These are phyloP conservation scores for Lepeophtheirus nordmannii DNA, from an alignment of 2,888 invertebrate species.

Conservation along the genomic window DNA sequence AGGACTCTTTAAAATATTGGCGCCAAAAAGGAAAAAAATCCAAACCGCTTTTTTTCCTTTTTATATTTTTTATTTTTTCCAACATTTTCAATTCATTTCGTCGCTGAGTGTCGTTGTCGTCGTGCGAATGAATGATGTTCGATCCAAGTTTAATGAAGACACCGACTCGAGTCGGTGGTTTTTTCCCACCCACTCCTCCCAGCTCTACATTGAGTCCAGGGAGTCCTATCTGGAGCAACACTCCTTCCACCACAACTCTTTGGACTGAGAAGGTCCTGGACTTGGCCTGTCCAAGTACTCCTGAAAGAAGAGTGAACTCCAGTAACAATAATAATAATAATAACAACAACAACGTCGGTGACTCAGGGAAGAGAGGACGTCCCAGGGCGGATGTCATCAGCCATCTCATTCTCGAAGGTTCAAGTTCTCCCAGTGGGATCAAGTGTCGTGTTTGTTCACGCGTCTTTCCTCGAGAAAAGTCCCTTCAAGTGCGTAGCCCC, in stretches of 20 bases:
- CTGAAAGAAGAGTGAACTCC: neutral
- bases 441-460: slow-evolving; percentile 53
- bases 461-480: slow-evolving; percentile 59
- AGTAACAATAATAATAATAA: neutral
- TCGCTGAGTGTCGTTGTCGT: neutral
- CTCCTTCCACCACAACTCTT: neutral
- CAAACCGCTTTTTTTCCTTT: neutral
- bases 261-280: slow-evolving; percentile 3
- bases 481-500: slow-evolving; percentile 44
- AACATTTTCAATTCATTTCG: neutral
- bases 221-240: neutral
- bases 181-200: neutral
- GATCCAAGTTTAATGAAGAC: neutral
- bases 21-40: neutral
- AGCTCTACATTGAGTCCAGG: neutral
- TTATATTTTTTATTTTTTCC: neutral
- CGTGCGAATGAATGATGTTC: neutral
- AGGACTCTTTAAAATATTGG: neutral
- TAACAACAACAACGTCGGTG: neutral
- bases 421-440: slow-evolving; percentile 50
- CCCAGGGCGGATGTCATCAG: slow-evolving; percentile 54
- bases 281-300: slow-evolving; percentile 3
- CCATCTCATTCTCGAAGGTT: slow-evolving; percentile 51
- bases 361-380: slow-evolving; percentile 41
- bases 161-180: neutral